phyloP scores from a whole-genome alignment of 2,888 invertebrate species.

The Argyresthia albistria region DNA sequence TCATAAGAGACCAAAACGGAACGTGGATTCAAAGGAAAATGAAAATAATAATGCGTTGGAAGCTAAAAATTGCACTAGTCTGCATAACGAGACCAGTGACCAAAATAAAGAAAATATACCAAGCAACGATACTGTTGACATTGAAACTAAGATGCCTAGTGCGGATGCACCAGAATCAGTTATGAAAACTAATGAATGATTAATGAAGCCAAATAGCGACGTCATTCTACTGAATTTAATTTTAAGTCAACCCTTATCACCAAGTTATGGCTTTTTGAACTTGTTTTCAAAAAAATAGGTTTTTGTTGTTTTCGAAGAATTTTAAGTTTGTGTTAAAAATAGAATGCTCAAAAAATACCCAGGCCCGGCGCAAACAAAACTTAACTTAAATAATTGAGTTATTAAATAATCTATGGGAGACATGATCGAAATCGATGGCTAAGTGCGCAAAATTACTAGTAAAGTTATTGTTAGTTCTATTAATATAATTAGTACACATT shows the following conservation, averaged over 20 bases:
- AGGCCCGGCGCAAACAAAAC: no score
- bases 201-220: not conserved
- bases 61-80: not conserved
- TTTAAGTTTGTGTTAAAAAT: not conserved
- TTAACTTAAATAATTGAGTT: conserved; percentile 3
- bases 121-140: not conserved
- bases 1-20: no score
- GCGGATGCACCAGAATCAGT: not conserved
- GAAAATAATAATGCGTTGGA: no score
- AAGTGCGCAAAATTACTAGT: conserved; percentile 4
- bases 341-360: not conserved
- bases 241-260: not conserved
- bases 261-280: not conserved
- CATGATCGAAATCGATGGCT: conserved; percentile 5
- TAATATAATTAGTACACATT: not conserved
- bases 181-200: not conserved
- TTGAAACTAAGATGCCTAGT: not conserved
- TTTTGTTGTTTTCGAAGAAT: not conserved
- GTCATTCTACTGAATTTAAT: not conserved
- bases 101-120: not conserved
- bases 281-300: not conserved
- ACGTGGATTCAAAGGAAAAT: no score
- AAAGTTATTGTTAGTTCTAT: not conserved
- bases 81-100: not conserved
- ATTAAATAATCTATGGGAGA: conserved; percentile 5